Conservation (phyloP, 2,888 invertebrate genomes). For the Ochropacha duplaris region DNA sequence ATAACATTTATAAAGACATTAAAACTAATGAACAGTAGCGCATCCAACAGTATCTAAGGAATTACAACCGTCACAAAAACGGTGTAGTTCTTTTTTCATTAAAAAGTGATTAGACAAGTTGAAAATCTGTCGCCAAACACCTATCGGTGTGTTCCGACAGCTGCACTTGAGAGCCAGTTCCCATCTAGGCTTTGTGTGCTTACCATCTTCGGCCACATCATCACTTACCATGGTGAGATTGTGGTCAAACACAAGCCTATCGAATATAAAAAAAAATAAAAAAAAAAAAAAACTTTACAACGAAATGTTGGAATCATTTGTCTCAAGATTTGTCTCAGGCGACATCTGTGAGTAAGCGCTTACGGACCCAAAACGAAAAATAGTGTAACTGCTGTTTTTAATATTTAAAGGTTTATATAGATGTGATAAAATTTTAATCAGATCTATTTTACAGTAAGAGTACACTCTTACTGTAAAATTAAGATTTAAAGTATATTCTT, state of each 20-base stretch:
- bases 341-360: slow-evolving; percentile 42
- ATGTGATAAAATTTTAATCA: too few relatives aligned
- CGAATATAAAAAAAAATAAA: too few relatives aligned
- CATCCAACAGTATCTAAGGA: neutral
- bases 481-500: too few relatives aligned
- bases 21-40: slow-evolving; percentile 1
- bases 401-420: neutral
- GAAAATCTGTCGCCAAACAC: too few relatives aligned
- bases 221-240: too few relatives aligned
- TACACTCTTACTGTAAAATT: too few relatives aligned
- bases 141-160: too few relatives aligned
- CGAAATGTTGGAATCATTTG: slow-evolving; percentile 44
- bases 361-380: slow-evolving; percentile 7
- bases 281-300: slow-evolving; percentile 37
- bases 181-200: too few relatives aligned
- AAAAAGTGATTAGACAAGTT: slow-evolving; percentile 54
- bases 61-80: slow-evolving; percentile 3
- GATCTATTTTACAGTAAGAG: too few relatives aligned
- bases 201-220: too few relatives aligned
- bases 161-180: too few relatives aligned
- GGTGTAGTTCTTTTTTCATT: slow-evolving; percentile 35
- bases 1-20: slow-evolving; percentile 4
- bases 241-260: too few relatives aligned
- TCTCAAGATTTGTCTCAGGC: slow-evolving; percentile 39
- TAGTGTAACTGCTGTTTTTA: slow-evolving; percentile 11